phyloP scores from a whole-genome alignment of 1,140 invertebrate species.

The Macrobrachium nipponense region DNA sequence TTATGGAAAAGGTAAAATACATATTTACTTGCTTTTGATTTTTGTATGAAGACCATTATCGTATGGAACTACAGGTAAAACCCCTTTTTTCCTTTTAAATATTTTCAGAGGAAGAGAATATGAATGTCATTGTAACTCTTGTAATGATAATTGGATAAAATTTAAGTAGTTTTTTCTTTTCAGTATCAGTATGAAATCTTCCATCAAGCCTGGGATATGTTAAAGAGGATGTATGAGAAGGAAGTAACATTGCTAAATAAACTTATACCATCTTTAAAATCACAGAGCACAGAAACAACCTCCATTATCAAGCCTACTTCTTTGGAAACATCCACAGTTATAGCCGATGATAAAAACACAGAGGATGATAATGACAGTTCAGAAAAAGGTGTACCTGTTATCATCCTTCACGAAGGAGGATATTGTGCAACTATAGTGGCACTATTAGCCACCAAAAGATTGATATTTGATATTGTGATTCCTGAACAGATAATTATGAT shows the following conservation, averaged over 20 bases:
- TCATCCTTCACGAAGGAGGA: slow-evolving; percentile 66
- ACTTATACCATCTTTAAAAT: too few species aligned
- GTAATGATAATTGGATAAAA: neutral
- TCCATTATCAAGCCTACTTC: too few species aligned
- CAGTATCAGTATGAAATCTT: slow-evolving; percentile 71
- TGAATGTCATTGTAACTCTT: neutral
- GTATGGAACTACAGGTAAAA: too few species aligned
- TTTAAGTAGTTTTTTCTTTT: slow-evolving; percentile 11
- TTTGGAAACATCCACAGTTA: neutral
- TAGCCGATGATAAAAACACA: neutral
- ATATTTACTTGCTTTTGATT: too few species aligned
- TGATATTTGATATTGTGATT: slow-evolving; percentile 72
- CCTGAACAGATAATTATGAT: slow-evolving; percentile 75
- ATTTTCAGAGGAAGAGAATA: neutral
- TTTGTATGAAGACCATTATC: too few species aligned
- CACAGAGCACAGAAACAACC: too few species aligned
- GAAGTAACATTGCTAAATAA: neutral
- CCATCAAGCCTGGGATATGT: slow-evolving; percentile 66
- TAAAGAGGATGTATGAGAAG: slow-evolving; percentile 47
- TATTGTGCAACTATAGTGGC: slow-evolving; percentile 66
- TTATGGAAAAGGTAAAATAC: too few species aligned
- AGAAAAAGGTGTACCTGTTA: slow-evolving; percentile 11
- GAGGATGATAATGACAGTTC: neutral
- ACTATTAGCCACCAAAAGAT: slow-evolving; percentile 62
- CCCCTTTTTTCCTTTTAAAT: neutral